Percentiles rank a stretch among this genome's conserved stretches.
phyloP scores from a whole-genome alignment of 2,113 vertebrate genomes.

The Piprites chloris region DNA sequence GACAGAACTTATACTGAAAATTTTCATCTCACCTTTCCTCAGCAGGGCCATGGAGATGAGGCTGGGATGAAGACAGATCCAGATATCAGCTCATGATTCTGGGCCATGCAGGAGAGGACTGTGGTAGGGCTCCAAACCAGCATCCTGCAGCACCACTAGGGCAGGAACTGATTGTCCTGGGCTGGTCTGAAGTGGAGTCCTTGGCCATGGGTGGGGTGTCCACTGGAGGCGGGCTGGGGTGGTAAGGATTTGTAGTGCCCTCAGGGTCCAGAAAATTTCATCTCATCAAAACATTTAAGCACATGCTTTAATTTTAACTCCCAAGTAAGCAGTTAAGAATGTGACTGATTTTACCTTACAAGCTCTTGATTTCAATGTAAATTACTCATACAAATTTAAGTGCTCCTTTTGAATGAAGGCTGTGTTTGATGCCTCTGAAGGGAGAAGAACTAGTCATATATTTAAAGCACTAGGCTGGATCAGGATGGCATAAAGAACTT shows the following conservation, averaged over 20 bases:
- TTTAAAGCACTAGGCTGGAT: neutral
- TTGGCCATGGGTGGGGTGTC: neutral
- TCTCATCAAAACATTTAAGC: neutral
- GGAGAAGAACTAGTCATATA: neutral
- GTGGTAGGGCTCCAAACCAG: neutral
- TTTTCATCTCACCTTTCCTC: neutral
- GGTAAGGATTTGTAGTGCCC: accelerated
- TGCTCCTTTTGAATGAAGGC: neutral
- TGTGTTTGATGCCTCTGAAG: neutral
- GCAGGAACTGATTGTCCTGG: neutral
- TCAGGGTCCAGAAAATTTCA: neutral
- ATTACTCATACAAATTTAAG: neutral
- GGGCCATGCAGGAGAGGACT: neutral
- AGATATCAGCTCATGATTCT: neutral
- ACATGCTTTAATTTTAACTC: neutral
- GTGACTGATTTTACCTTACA: neutral
- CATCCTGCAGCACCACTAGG: neutral
- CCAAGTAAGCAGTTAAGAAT: neutral
- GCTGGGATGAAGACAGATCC: neutral
- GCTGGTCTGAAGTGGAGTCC: neutral
- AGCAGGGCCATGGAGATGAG: neutral
- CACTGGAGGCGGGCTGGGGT: neutral
- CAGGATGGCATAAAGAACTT: neutral
- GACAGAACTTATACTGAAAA: neutral
- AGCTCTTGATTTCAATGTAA: neutral